Evolutionary conservation across 2,888 invertebrate species (phyloP).

Genomic region (Morpho helenor): DNA sequence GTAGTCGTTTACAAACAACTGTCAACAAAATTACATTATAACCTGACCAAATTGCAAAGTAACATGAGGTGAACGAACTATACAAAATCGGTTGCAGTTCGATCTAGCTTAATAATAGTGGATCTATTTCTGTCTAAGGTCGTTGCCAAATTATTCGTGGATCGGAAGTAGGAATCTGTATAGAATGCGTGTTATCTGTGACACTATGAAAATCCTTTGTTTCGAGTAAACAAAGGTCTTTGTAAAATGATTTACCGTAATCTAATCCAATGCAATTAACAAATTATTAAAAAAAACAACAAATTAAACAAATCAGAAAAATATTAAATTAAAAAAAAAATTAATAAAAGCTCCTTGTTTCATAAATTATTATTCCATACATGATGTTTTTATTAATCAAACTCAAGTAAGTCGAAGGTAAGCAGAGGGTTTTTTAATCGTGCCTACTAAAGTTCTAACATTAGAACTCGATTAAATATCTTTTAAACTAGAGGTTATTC

Average conservation of each 20-base stretch:
- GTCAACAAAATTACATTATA: conserved; percentile 10
- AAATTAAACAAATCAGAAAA: too few species aligned
- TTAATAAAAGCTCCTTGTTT: too few species aligned
- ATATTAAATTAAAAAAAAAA: too few species aligned
- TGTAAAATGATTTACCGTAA: not conserved
- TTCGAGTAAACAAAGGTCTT: not conserved
- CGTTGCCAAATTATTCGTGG: conserved; percentile 63
- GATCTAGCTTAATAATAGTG: conserved; percentile 53
- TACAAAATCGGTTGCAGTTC: conserved; percentile 45
- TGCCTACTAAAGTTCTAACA: too few species aligned
- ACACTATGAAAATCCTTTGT: not conserved
- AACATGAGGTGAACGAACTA: conserved; percentile 53
- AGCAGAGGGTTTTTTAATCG: too few species aligned
- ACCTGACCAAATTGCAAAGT: conserved; percentile 29
- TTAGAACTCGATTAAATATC: too few species aligned
- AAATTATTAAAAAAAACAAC: too few species aligned
- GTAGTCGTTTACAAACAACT: not conserved
- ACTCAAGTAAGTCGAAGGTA: too few species aligned
- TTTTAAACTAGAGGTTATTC: too few species aligned
- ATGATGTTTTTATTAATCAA: too few species aligned
- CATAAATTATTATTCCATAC: too few species aligned
- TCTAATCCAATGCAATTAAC: not conserved
- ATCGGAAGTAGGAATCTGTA: conserved; percentile 49
- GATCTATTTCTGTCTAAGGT: conserved; percentile 45
- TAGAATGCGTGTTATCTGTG: conserved; percentile 8